Conservation (phyloP, 2,888 invertebrate genomes). For the Gibbula magus region DNA sequence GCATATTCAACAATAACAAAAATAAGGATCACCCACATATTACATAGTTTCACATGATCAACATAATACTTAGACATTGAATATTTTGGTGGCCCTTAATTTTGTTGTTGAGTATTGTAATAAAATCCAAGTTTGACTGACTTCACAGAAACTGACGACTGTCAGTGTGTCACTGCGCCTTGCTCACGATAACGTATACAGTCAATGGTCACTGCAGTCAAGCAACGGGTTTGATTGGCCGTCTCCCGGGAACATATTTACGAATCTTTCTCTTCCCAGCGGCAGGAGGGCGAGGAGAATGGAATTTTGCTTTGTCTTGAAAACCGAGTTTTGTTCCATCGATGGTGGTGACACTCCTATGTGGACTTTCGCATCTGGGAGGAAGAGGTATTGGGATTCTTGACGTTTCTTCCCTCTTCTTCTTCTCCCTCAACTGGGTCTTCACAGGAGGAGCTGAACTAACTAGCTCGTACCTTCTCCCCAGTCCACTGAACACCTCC, state of each 20-base stretch:
- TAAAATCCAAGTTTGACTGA: too few species aligned
- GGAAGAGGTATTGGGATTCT: background rate
- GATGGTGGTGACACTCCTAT: background rate
- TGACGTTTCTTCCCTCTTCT: background rate
- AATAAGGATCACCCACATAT: too few species aligned
- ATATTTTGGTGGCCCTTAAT: too few species aligned
- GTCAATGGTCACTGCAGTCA: background rate
- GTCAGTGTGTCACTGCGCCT: too few species aligned
- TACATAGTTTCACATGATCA: too few species aligned
- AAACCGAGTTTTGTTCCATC: background rate
- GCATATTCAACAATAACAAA: too few species aligned
- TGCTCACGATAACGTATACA: too few species aligned
- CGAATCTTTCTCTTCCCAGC: background rate
- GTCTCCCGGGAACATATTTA: background rate
- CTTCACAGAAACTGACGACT: too few species aligned
- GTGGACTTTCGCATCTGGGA: background rate
- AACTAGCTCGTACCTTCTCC: background rate
- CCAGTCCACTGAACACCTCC: background rate
- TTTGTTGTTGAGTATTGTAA: too few species aligned
- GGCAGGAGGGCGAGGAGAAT: background rate
- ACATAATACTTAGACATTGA: too few species aligned
- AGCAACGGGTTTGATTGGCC: background rate
- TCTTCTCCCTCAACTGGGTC: background rate
- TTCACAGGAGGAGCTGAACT: constrained; percentile 9
- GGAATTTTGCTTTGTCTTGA: background rate